phyloP scores from a whole-genome alignment of 2,888 invertebrate genomes.

The Drosophila phalerata region DNA sequence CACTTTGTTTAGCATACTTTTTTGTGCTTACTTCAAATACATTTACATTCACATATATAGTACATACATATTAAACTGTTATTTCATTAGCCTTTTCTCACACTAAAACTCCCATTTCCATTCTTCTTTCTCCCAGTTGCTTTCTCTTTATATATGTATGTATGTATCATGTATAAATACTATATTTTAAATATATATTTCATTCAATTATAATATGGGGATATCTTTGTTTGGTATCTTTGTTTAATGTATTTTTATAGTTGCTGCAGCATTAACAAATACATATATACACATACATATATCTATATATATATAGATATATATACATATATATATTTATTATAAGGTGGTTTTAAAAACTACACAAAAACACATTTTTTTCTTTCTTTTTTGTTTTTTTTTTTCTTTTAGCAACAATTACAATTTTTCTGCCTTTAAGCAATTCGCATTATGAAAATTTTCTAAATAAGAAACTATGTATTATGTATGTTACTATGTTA shows the following conservation, averaged over 20 bases:
- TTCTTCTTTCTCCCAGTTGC: not conserved
- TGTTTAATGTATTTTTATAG: slow-evolving; percentile 21
- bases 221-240: slow-evolving; percentile 8
- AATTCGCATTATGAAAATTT: slow-evolving; percentile 42
- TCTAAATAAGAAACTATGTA: slow-evolving; percentile 44
- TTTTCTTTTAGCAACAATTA: slow-evolving; percentile 60
- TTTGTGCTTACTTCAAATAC: slow-evolving; percentile 51
- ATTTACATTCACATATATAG: slow-evolving; percentile 32
- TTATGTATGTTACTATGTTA: slow-evolving; percentile 24
- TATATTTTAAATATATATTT: slow-evolving; percentile 16
- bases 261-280: slow-evolving; percentile 47
- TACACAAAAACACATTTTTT: slow-evolving; percentile 71
- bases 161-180: slow-evolving; percentile 12
- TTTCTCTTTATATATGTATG: slow-evolving; percentile 14
- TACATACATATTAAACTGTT: slow-evolving; percentile 17
- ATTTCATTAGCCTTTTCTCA: slow-evolving; percentile 28
- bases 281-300: slow-evolving; percentile 17
- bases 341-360: slow-evolving; percentile 55
- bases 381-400: slow-evolving; percentile 38
- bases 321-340: slow-evolving; percentile 27
- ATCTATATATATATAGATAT: slow-evolving; percentile 21
- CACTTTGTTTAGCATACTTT: slow-evolving; percentile 17
- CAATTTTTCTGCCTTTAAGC: slow-evolving; percentile 42
- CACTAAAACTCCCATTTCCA: not conserved
- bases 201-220: not conserved